Evolutionary conservation across 2,113 vertebrate species (phyloP).

Genomic region (Sula dactylatra): DNA sequence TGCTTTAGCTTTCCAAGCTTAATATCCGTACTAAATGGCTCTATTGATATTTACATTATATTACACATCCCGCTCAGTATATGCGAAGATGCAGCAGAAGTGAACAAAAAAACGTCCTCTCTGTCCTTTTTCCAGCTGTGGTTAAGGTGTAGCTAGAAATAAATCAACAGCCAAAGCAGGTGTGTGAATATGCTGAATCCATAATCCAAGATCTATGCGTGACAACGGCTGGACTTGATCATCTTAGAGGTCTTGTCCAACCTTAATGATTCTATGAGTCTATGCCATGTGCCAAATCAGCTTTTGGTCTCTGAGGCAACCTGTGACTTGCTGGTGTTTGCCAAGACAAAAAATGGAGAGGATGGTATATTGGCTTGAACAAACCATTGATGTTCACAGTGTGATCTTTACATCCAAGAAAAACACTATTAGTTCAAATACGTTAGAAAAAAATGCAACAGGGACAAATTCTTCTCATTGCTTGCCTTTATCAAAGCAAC

Average conservation of each 20-base stretch:
- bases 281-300: neutral
- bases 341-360: neutral
- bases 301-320: neutral
- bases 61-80: neutral
- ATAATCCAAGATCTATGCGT: accelerated
- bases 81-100: neutral
- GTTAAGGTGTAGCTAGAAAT: neutral
- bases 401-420: neutral
- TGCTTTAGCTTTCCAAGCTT: neutral
- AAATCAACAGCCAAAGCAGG: neutral
- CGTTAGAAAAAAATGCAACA: accelerated
- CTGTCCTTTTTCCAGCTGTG: neutral
- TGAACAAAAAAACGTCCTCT: neutral
- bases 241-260: too few species aligned
- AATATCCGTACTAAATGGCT: neutral
- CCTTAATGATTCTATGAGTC: too few species aligned
- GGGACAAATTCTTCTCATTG: neutral
- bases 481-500: neutral
- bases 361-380: neutral
- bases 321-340: accelerated
- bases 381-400: neutral
- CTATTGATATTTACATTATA: neutral
- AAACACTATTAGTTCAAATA: neutral
- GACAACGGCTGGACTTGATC: too few species aligned
- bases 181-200: neutral